phyloP scores from a whole-genome alignment of 2,797 vertebrate genomes.

The Tragelaphus eurycerus region DNA sequence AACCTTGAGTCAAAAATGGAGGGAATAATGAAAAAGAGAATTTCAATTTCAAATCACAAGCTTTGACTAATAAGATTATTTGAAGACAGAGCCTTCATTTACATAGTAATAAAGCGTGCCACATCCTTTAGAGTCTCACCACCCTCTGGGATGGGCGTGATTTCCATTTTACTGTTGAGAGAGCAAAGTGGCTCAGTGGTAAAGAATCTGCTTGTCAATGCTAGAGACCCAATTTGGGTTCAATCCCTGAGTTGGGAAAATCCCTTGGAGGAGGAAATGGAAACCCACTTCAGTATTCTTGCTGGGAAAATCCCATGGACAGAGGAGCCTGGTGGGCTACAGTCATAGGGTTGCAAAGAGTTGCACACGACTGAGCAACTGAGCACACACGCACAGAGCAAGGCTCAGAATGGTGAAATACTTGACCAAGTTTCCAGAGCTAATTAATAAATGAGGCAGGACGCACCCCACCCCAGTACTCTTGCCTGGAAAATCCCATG shows the following conservation, averaged over 20 bases:
- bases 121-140: background rate
- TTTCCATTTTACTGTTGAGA: background rate
- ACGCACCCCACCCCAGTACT: too few species aligned
- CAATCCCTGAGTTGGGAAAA: background rate
- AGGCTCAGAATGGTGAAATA: background rate
- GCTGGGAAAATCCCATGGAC: background rate
- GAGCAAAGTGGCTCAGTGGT: background rate
- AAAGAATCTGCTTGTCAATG: background rate
- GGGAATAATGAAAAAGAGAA: background rate
- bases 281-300: background rate
- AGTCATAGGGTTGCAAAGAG: background rate
- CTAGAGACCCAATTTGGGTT: background rate
- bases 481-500: too few species aligned
- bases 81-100: background rate
- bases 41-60: background rate
- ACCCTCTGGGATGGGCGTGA: fast-evolving
- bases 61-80: background rate
- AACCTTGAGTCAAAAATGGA: background rate
- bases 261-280: background rate
- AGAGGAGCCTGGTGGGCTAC: background rate
- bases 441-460: background rate
- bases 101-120: background rate
- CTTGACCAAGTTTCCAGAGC: background rate
- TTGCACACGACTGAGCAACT: background rate
- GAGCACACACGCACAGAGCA: background rate